Percentiles rank a stretch among this genome's conserved stretches.
These are phyloP conservation scores for Temnothorax curvispinosus DNA, from an alignment of 1,140 invertebrate species.

Conservation along the genomic window DNA sequence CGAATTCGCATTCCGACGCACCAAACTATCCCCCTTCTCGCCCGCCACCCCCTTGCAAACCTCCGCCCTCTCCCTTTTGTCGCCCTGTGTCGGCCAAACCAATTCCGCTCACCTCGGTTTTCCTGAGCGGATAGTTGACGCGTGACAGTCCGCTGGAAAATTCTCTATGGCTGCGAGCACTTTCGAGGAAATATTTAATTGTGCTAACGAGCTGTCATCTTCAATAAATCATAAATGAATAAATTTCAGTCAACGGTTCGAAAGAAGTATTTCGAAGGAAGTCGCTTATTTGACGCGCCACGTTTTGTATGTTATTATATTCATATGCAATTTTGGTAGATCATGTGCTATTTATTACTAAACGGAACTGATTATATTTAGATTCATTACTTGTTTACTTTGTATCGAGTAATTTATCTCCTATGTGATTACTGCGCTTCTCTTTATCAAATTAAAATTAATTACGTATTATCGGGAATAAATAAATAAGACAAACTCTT, in stretches of 20 bases:
- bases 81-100: slow-evolving; percentile 53
- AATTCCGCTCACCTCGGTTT: slow-evolving; percentile 54
- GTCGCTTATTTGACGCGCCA: neutral
- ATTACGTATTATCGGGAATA: slow-evolving; percentile 8
- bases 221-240: neutral
- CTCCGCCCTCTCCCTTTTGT: slow-evolving; percentile 49
- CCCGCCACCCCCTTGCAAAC: slow-evolving; percentile 15
- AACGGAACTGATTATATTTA: neutral
- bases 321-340: neutral
- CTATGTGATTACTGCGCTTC: slow-evolving; percentile 6
- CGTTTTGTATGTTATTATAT: neutral
- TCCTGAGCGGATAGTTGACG: slow-evolving; percentile 47
- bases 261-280: neutral
- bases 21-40: slow-evolving; percentile 53
- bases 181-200: neutral
- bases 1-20: slow-evolving; percentile 81
- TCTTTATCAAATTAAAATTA: slow-evolving; percentile 24
- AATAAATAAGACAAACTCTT: neutral
- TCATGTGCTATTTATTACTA: neutral
- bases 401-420: slow-evolving; percentile 10
- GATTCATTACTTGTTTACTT: slow-evolving; percentile 7
- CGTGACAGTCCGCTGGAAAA: slow-evolving; percentile 52
- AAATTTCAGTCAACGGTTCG: neutral
- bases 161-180: neutral
- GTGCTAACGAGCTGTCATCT: neutral